Conservation (phyloP, 2,888 invertebrate genomes). For the Hemaris fuciformis region DNA sequence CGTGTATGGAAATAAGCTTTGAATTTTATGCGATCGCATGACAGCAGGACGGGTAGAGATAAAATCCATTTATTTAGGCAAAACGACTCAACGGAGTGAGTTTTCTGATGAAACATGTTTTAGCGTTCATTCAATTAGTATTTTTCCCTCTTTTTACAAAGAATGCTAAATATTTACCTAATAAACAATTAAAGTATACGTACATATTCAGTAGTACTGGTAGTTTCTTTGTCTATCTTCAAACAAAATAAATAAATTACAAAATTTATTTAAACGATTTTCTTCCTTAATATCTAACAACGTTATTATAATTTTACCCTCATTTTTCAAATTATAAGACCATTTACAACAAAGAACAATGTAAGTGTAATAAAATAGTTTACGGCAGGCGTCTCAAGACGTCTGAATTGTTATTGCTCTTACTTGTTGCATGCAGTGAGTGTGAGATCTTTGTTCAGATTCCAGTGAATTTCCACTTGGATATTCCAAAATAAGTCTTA, state of each 20-base stretch:
- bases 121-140: background rate
- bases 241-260: too few species aligned
- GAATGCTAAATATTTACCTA: too few species aligned
- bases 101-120: background rate
- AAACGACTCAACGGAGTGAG: background rate
- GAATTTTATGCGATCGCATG: conserved; percentile 16
- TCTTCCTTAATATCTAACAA: too few species aligned
- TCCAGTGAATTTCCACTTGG: background rate
- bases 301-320: background rate
- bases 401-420: background rate
- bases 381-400: background rate
- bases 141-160: background rate
- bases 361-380: background rate
- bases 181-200: too few species aligned
- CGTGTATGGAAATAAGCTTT: conserved; percentile 14
- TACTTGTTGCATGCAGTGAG: conserved; percentile 7
- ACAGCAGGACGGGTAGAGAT: conserved; percentile 3
- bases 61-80: conserved; percentile 10
- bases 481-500: background rate
- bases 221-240: too few species aligned
- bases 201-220: too few species aligned
- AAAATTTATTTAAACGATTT: too few species aligned
- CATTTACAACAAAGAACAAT: background rate
- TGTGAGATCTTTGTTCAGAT: background rate
- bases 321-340: background rate